Percentiles rank a stretch among this genome's conserved stretches.
Evolutionary conservation across 2,888 invertebrate species (phyloP).

Genomic region (Melipona bicolor): DNA sequence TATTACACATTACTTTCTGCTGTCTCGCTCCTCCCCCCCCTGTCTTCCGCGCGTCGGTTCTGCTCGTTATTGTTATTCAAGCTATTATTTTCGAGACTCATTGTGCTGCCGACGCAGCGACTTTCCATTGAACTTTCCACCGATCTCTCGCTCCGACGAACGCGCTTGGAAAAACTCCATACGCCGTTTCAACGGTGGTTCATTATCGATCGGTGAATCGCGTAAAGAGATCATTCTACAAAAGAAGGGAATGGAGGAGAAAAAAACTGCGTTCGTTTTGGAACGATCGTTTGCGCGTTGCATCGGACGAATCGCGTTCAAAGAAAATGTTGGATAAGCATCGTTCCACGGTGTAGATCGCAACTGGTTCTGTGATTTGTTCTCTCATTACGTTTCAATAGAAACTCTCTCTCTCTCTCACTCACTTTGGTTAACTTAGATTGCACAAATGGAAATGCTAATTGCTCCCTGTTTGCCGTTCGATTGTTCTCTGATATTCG

Average conservation of each 20-base stretch:
- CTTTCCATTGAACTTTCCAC: not conserved
- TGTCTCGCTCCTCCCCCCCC: not conserved
- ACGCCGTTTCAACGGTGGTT: not conserved
- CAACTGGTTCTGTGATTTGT: not conserved
- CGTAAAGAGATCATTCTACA: not conserved
- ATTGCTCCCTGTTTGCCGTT: not conserved
- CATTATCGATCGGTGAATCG: not conserved
- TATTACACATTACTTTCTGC: not conserved
- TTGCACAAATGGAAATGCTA: conserved; percentile 7
- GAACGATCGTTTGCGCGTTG: not conserved
- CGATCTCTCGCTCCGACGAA: not conserved
- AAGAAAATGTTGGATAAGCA: not conserved
- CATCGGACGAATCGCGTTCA: not conserved
- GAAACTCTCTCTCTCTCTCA: no score
- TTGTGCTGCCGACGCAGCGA: not conserved
- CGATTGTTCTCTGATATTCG: not conserved
- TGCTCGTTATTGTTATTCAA: not conserved
- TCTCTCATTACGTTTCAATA: not conserved
- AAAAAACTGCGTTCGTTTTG: not conserved
- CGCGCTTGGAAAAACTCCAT: not conserved
- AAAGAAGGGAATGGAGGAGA: no score
- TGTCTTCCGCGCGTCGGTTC: not conserved
- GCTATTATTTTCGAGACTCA: not conserved
- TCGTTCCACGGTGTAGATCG: not conserved
- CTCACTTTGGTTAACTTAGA: conserved; percentile 2